Evolutionary conservation across 2,113 vertebrate species (phyloP).

Genomic region (Clarias magur): DNA sequence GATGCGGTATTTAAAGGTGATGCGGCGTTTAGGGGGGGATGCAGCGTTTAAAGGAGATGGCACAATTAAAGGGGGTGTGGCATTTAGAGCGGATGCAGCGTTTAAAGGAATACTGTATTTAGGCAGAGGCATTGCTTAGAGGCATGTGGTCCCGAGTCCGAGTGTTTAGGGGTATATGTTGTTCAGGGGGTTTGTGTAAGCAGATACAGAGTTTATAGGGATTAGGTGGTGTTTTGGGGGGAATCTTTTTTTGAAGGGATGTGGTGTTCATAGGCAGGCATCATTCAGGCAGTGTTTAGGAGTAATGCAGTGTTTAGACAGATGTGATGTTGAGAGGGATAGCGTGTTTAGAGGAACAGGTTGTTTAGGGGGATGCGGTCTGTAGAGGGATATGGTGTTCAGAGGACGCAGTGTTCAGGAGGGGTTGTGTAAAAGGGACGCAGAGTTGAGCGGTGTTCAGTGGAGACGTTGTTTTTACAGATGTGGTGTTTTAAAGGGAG

Average conservation of each 20-base stretch:
- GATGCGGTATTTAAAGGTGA: not conserved
- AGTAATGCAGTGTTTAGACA: not conserved
- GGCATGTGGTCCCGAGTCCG: too few species aligned
- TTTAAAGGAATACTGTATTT: too few species aligned
- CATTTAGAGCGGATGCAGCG: too few species aligned
- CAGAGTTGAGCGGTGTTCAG: not conserved
- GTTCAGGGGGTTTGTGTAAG: not conserved
- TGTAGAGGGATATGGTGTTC: not conserved
- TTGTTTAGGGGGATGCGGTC: not conserved
- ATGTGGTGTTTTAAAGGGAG: too few species aligned
- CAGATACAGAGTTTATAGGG: not conserved
- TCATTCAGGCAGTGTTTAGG: not conserved
- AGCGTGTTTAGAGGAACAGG: not conserved
- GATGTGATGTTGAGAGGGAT: not conserved
- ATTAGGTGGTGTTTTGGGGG: not conserved
- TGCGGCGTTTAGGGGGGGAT: not conserved
- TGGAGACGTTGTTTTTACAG: not conserved
- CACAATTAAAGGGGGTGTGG: too few species aligned
- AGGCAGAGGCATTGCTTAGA: too few species aligned
- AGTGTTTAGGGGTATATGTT: accelerated
- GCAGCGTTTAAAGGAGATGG: not conserved
- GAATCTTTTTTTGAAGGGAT: not conserved
- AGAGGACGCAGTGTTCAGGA: not conserved
- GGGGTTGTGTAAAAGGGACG: not conserved
- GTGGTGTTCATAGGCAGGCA: not conserved